Percentiles rank a stretch among this genome's conserved stretches.
Conservation (phyloP, 2,888 invertebrate genomes). For the Amblyjoppa proteus region DNA sequence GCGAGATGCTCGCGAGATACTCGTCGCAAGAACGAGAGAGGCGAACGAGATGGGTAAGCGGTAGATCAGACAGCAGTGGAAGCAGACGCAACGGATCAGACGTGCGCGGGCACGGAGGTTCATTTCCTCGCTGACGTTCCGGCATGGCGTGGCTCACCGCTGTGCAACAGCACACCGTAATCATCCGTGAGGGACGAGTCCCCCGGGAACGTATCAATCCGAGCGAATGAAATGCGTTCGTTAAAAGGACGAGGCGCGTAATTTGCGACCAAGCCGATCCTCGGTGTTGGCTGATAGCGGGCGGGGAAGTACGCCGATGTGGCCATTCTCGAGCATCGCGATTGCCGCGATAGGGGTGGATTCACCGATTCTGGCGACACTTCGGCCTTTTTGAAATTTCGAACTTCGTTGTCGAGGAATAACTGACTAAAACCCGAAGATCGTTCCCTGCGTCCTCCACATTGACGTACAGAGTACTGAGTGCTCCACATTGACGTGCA, state of each 20-base stretch:
- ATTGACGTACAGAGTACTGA: not conserved
- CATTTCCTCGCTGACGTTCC: slow-evolving; percentile 62
- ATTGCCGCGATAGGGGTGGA: not conserved
- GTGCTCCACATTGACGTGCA: too few relatives aligned
- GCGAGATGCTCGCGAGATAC: not conserved
- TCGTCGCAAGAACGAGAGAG: slow-evolving; percentile 15
- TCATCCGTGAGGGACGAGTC: slow-evolving; percentile 69
- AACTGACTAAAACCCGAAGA: too few relatives aligned
- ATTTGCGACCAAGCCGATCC: slow-evolving; percentile 58
- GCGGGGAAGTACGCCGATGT: not conserved
- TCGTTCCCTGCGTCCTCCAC: too few relatives aligned
- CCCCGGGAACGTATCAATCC: slow-evolving; percentile 73
- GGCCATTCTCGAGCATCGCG: not conserved
- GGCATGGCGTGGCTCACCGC: slow-evolving; percentile 41
- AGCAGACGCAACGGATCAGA: slow-evolving; percentile 54
- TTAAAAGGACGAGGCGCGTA: slow-evolving; percentile 71
- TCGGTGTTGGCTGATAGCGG: not conserved
- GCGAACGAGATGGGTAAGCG: not conserved
- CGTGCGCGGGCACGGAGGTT: slow-evolving; percentile 55
- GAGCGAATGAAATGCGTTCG: slow-evolving; percentile 72
- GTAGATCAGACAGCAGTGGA: slow-evolving; percentile 34
- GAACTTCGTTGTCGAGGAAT: not conserved
- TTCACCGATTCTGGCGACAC: not conserved
- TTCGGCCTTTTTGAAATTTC: not conserved
- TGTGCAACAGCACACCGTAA: slow-evolving; percentile 57